Percentiles rank a stretch among this genome's conserved stretches.
Conservation (phyloP, 64 coral and sea anemone genomes). For the Montipora foliosa region DNA sequence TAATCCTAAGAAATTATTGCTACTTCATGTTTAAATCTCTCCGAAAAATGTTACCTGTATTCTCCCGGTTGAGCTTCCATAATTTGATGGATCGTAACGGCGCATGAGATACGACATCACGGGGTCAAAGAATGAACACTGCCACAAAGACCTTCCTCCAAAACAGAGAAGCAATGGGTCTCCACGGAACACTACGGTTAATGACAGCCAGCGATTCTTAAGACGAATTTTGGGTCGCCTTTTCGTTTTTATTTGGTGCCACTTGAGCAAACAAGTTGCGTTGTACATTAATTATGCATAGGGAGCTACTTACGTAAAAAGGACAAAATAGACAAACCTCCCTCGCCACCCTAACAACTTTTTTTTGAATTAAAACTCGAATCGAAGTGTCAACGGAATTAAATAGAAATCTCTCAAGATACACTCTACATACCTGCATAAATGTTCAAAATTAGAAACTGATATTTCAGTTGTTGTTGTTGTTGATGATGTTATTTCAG, state of each 20-base stretch:
- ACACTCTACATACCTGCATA: conserved; percentile 29
- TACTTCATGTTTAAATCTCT: neutral
- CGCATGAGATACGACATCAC: conserved; percentile 29
- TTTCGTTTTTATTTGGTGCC: conserved; percentile 7
- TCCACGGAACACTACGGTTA: neutral
- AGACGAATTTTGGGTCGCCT: conserved; percentile 15
- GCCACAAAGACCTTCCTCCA: neutral
- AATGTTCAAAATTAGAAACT: neutral
- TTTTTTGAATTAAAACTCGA: neutral
- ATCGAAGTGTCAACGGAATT: conserved; percentile 30
- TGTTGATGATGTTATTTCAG: neutral
- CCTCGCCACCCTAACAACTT: neutral
- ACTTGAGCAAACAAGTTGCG: neutral
- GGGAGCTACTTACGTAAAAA: conserved; percentile 7
- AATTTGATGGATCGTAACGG: conserved; percentile 10
- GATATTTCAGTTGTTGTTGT: conserved; percentile 10
- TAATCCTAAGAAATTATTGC: neutral
- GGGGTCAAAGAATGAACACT: neutral
- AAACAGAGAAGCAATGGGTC: conserved; percentile 2
- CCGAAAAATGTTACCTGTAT: conserved; percentile 8
- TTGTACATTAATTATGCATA: neutral
- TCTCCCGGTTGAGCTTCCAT: conserved; percentile 9
- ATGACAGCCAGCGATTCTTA: neutral
- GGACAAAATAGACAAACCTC: conserved; percentile 18
- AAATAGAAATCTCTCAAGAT: neutral